Conservation (phyloP, 2,797 vertebrate genomes). For the Poeciliopsis paucimaculata region DNA sequence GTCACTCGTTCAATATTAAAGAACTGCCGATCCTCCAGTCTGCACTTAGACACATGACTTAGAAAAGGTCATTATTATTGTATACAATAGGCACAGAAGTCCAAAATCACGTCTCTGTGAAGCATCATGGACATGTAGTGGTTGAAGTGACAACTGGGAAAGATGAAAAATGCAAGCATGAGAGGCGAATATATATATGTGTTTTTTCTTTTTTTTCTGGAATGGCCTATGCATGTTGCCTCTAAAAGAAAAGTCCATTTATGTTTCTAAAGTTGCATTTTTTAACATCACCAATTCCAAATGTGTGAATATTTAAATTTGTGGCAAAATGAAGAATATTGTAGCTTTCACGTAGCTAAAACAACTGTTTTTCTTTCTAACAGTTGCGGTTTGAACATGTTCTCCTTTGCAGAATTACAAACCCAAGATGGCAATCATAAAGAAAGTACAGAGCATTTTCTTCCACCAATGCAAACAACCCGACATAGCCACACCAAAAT, state of each 20-base stretch:
- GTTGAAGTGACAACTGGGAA: not conserved
- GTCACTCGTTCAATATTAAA: constrained; percentile 20
- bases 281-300: not conserved
- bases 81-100: not conserved
- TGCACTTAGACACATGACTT: not conserved
- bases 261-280: not conserved
- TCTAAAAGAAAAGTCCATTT: not conserved
- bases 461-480: not conserved
- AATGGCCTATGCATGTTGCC: not conserved
- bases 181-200: no score
- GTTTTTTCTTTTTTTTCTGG: not conserved
- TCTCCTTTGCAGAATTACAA: not conserved
- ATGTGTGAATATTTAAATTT: not conserved
- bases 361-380: not conserved
- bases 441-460: not conserved
- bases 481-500: not conserved
- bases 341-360: not conserved
- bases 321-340: not conserved
- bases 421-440: not conserved
- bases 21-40: not conserved
- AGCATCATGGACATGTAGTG: not conserved
- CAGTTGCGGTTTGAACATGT: not conserved
- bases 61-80: constrained; percentile 12
- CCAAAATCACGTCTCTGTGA: constrained; percentile 9
- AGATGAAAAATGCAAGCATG: not conserved